A percentile compares a stretch with the other conserved stretches of the same genome.
phyloP scores from a whole-genome alignment of 2,797 vertebrate genomes.

The Poeciliopsis turneri region DNA sequence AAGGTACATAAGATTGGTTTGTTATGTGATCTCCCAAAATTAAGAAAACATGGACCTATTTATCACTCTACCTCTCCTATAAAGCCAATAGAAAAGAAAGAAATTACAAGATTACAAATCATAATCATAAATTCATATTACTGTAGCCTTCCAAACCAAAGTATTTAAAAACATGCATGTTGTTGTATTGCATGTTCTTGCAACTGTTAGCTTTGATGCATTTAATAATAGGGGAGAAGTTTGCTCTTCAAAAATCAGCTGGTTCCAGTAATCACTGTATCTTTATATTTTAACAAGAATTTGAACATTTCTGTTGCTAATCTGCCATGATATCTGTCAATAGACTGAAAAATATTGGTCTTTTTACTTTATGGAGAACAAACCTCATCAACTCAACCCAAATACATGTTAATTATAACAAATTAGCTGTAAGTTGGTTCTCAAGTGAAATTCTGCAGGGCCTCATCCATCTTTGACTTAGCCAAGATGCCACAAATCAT shows the following conservation, averaged over 20 bases:
- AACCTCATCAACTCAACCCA: background rate
- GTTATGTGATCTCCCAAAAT: too few relatives aligned
- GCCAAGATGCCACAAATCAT: too few relatives aligned
- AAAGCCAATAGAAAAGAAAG: background rate
- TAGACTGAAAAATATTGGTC: background rate
- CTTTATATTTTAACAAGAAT: background rate
- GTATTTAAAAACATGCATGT: background rate
- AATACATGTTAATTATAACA: background rate
- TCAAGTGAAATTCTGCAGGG: background rate
- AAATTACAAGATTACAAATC: background rate
- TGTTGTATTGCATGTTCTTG: background rate
- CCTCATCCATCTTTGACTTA: too few relatives aligned
- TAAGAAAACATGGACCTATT: too few relatives aligned
- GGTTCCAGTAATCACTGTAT: background rate
- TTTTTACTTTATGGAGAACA: background rate
- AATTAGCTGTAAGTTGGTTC: background rate
- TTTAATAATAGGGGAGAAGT: background rate
- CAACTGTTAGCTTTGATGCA: background rate
- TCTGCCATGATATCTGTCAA: background rate
- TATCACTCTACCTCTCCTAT: background rate
- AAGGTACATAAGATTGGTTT: too few relatives aligned
- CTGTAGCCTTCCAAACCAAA: background rate
- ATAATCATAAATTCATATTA: background rate
- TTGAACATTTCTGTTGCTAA: background rate
- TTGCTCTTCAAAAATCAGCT: background rate